Conservation (phyloP, 2,888 invertebrate genomes). For the Meiosimyza decipiens region DNA sequence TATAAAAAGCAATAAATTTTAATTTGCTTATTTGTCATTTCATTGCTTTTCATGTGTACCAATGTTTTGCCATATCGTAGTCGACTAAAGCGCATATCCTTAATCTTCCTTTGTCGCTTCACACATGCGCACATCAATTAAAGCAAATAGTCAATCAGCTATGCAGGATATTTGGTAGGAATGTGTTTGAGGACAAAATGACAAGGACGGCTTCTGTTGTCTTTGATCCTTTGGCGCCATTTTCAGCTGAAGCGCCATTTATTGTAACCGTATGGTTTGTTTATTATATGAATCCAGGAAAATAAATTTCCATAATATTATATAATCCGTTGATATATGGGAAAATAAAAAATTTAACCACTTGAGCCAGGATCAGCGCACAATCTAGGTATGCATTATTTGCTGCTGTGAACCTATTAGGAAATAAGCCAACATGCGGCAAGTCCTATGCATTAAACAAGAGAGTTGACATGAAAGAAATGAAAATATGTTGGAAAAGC, state of each 20-base stretch:
- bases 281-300: slow-evolving; percentile 45
- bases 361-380: slow-evolving; percentile 48
- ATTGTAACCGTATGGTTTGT: slow-evolving; percentile 38
- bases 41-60: neutral
- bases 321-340: slow-evolving; percentile 51
- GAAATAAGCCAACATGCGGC: no score
- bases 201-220: slow-evolving; percentile 50
- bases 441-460: no score
- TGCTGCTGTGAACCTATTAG: no score
- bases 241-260: slow-evolving; percentile 49
- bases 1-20: slow-evolving; percentile 53
- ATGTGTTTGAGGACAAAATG: slow-evolving; percentile 28
- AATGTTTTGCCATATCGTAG: slow-evolving; percentile 9
- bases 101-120: slow-evolving; percentile 41
- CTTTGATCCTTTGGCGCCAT: slow-evolving; percentile 63
- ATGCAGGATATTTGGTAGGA: slow-evolving; percentile 9
- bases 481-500: no score
- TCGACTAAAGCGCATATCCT: neutral
- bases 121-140: slow-evolving; percentile 40
- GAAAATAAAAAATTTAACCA: slow-evolving; percentile 58
- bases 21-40: slow-evolving; percentile 51
- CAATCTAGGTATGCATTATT: no score
- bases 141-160: slow-evolving; percentile 41
- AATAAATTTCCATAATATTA: neutral
- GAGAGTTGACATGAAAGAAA: no score